These are phyloP conservation scores for Cheirogaleus major DNA, from an alignment of 2,797 vertebrate genomes.

Conservation along the genomic window DNA sequence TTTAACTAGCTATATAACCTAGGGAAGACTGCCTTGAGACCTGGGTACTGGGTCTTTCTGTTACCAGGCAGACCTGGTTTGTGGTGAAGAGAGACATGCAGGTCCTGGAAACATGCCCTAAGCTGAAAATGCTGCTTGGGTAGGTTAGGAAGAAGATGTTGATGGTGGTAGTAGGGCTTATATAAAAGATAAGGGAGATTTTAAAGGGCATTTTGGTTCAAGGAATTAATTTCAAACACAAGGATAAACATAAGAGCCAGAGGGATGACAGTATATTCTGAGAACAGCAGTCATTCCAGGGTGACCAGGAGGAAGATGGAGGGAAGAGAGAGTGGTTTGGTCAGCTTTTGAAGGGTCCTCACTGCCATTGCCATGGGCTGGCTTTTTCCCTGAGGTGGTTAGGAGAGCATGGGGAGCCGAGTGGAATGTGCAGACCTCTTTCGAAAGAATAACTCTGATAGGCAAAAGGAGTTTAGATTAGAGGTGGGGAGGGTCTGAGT, in stretches of 20 bases:
- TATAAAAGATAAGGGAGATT: background rate
- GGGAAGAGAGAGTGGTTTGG: background rate
- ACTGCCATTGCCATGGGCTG: fast-evolving
- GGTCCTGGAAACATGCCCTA: background rate
- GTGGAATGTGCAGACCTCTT: background rate
- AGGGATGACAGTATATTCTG: background rate
- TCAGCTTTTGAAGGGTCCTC: background rate
- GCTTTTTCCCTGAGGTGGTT: background rate
- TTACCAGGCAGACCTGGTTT: background rate
- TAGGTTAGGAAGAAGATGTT: background rate
- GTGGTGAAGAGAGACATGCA: too few species aligned
- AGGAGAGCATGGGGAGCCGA: background rate
- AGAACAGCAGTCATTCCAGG: background rate
- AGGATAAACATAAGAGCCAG: background rate
- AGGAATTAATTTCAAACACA: background rate
- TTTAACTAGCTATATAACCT: background rate
- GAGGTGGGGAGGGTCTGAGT: background rate
- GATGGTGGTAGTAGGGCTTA: background rate
- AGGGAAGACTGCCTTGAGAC: background rate
- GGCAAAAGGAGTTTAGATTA: background rate
- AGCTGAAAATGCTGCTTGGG: background rate
- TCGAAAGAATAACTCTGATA: background rate
- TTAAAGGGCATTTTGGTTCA: background rate
- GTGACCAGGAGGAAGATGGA: background rate
- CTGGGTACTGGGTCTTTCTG: background rate